Conservation (phyloP, 2,113 vertebrate species). For the Channa maculata region DNA sequence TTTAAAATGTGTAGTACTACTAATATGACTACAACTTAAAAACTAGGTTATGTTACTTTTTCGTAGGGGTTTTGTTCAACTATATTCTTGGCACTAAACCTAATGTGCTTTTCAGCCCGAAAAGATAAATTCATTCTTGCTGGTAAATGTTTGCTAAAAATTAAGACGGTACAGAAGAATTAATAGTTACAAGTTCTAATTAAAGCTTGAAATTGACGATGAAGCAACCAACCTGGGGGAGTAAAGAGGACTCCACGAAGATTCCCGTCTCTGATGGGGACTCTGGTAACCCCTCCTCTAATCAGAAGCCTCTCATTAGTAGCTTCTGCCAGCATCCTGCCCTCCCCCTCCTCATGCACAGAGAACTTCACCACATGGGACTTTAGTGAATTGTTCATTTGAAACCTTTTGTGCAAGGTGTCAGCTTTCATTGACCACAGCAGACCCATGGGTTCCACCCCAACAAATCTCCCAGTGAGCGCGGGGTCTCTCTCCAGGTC, state of each 20-base stretch:
- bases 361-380: constrained; percentile 61
- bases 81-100: too few species aligned
- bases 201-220: too few species aligned
- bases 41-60: too few species aligned
- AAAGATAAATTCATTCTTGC: too few species aligned
- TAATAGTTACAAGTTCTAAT: too few species aligned
- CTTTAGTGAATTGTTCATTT: neutral
- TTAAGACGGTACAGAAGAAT: too few species aligned
- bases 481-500: constrained; percentile 53
- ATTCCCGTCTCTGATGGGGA: constrained; percentile 35
- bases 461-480: constrained; percentile 51
- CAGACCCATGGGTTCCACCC: constrained; percentile 67
- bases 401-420: constrained; percentile 17
- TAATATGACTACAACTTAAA: too few species aligned
- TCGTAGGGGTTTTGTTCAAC: too few species aligned
- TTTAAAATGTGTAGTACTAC: too few species aligned
- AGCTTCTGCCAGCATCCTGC: constrained; percentile 45
- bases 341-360: constrained; percentile 41
- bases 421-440: constrained; percentile 50
- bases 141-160: too few species aligned
- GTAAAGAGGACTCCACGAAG: constrained; percentile 60
- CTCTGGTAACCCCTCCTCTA: constrained; percentile 39
- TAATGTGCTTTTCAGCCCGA: too few species aligned
- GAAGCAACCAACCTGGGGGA: constrained; percentile 33
- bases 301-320: constrained; percentile 64